These are phyloP conservation scores for Nomia melanderi DNA, from an alignment of 1,140 invertebrate species.

Conservation along the genomic window DNA sequence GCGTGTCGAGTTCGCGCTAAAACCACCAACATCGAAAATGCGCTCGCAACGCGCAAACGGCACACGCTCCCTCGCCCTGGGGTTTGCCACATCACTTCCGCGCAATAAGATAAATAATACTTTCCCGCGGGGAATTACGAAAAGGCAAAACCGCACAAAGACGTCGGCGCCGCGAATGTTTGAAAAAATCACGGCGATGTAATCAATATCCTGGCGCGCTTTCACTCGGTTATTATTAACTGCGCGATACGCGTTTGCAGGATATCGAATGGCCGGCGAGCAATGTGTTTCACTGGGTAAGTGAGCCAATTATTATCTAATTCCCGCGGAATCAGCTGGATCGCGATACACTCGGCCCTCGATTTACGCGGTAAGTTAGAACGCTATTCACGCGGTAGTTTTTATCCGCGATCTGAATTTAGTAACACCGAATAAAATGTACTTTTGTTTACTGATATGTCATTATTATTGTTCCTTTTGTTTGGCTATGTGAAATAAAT, in stretches of 20 bases:
- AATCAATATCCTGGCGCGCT: slow-evolving; percentile 55
- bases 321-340: background rate
- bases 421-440: too few species aligned
- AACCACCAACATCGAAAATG: too few species aligned
- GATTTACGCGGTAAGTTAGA: too few species aligned
- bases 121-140: slow-evolving; percentile 15
- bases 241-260: slow-evolving; percentile 28
- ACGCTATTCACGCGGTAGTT: too few species aligned
- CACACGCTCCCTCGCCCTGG: too few species aligned
- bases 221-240: slow-evolving; percentile 51
- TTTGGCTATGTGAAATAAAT: too few species aligned
- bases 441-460: too few species aligned
- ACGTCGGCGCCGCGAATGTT: slow-evolving; percentile 3
- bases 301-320: slow-evolving; percentile 49
- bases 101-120: slow-evolving; percentile 39
- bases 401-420: too few species aligned
- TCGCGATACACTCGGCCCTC: background rate
- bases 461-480: too few species aligned
- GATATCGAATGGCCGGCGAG: slow-evolving; percentile 42
- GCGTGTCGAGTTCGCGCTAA: too few species aligned
- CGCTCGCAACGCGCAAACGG: too few species aligned
- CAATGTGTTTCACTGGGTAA: slow-evolving; percentile 34
- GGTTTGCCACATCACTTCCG: slow-evolving; percentile 25
- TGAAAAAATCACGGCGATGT: slow-evolving; percentile 38
- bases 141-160: slow-evolving; percentile 28